Percentiles rank a stretch among this genome's conserved stretches.
phyloP scores from a whole-genome alignment of 2,888 invertebrate species.

The Hirtodrosophila histrioides region DNA sequence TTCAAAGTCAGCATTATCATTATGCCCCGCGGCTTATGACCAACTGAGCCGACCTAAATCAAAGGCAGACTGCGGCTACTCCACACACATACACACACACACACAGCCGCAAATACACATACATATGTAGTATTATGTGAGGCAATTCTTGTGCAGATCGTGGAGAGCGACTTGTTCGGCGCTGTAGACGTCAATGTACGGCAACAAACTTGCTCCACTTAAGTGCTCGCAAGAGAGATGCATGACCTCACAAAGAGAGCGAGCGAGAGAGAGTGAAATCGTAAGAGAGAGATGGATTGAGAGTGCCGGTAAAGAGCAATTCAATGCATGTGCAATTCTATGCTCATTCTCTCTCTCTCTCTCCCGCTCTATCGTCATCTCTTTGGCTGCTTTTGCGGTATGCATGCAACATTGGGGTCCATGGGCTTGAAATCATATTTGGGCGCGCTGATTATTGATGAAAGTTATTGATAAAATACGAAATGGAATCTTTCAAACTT shows the following conservation, averaged over 20 bases:
- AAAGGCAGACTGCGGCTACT: constrained; percentile 5
- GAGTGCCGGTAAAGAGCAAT: constrained; percentile 2
- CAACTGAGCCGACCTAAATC: constrained; percentile 28
- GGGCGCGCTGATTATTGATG: no score
- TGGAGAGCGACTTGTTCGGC: constrained; percentile 12
- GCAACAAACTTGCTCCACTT: constrained; percentile 69
- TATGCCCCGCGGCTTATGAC: constrained; percentile 4
- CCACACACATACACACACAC: neutral
- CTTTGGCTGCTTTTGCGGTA: constrained; percentile 22
- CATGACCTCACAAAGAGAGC: constrained; percentile 14
- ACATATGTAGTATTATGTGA: neutral
- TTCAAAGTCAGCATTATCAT: constrained; percentile 4
- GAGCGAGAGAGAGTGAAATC: constrained; percentile 1
- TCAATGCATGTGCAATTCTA: constrained; percentile 12
- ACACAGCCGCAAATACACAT: no score
- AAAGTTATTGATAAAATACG: no score
- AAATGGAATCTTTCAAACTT: no score
- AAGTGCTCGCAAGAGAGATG: constrained; percentile 10
- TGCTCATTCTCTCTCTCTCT: constrained; percentile 2
- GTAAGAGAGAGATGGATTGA: constrained; percentile 8
- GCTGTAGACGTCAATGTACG: constrained; percentile 68
- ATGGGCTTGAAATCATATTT: neutral
- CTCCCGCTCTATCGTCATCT: constrained; percentile 16
- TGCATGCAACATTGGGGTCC: neutral
- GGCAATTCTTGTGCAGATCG: constrained; percentile 1